Evolutionary conservation across 2,888 invertebrate genomes (phyloP).

Genomic region (Zygogramma bicolorata): DNA sequence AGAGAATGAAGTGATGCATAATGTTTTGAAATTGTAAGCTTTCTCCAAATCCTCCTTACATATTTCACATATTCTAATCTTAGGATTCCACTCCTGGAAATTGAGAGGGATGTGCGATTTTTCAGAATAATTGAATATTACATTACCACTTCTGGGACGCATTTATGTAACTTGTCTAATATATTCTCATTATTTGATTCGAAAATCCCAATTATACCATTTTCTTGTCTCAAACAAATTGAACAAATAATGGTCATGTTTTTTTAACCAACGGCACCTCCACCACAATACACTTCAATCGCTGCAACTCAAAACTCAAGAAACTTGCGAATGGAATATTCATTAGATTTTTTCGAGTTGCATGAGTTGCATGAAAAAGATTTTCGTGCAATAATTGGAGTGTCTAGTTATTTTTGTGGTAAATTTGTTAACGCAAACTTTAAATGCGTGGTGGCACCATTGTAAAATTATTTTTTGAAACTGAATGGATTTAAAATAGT

Average conservation of each 20-base stretch:
- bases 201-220: slow-evolving; percentile 41
- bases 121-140: slow-evolving; percentile 10
- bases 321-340: too few species aligned
- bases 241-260: slow-evolving; percentile 43
- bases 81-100: slow-evolving; percentile 52
- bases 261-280: neutral
- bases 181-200: slow-evolving; percentile 39
- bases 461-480: too few species aligned
- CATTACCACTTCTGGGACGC: slow-evolving; percentile 58
- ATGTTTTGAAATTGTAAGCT: slow-evolving; percentile 53
- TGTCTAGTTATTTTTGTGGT: too few species aligned
- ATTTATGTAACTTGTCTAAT: slow-evolving; percentile 50
- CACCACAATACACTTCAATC: too few species aligned
- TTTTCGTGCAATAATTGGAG: too few species aligned
- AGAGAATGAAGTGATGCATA: slow-evolving; percentile 54
- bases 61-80: slow-evolving; percentile 48
- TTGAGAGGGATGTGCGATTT: neutral
- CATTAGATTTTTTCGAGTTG: too few species aligned
- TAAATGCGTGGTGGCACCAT: too few species aligned
- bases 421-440: too few species aligned
- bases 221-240: slow-evolving; percentile 45
- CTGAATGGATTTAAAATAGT: too few species aligned
- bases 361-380: too few species aligned
- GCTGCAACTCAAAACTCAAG: too few species aligned
- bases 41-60: slow-evolving; percentile 54